Evolutionary conservation across 1,140 invertebrate species (phyloP).

Genomic region (Bicyclus anynana): DNA sequence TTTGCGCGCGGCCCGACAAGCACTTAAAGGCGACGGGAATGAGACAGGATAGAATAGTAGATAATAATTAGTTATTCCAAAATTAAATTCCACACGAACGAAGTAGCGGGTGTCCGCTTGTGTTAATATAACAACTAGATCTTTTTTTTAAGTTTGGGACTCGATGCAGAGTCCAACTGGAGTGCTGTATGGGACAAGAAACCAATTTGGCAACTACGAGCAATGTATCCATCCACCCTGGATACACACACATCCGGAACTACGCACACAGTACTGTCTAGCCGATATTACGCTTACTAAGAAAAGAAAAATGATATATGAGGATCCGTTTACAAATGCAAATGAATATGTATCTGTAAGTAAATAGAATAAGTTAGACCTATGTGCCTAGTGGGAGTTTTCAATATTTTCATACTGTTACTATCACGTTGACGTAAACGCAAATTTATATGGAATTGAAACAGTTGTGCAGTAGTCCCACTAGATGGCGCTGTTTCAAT

Average conservation of each 20-base stretch:
- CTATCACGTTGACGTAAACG: too few species aligned
- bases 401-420: too few species aligned
- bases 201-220: neutral
- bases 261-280: neutral
- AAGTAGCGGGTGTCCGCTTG: too few species aligned
- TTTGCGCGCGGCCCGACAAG: too few species aligned
- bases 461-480: too few species aligned
- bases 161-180: conserved; percentile 1
- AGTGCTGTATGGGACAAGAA: neutral
- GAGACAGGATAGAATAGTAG: too few species aligned
- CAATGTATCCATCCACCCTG: conserved; percentile 1
- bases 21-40: too few species aligned
- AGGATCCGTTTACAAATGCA: neutral
- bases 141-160: neutral
- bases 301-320: neutral
- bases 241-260: neutral
- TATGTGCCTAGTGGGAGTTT: too few species aligned
- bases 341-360: neutral
- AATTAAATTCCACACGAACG: too few species aligned
- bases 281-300: neutral
- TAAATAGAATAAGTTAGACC: neutral
- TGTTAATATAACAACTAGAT: neutral
- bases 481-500: too few species aligned
- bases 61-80: too few species aligned
- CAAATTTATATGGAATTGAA: too few species aligned